Conservation (phyloP, 2,888 invertebrate species). For the Gymnosoma rotundatum region DNA sequence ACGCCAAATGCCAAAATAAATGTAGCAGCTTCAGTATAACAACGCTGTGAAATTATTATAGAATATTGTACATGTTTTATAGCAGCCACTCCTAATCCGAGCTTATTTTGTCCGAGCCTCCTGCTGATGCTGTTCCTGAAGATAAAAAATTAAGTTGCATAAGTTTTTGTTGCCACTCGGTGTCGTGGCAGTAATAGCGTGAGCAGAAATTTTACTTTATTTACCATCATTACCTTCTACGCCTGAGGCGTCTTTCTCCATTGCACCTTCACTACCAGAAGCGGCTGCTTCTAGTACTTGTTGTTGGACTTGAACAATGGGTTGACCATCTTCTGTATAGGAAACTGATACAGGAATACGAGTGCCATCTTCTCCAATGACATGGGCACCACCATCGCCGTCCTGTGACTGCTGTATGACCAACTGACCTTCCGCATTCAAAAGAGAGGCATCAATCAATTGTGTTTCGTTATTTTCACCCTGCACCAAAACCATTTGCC, state of each 20-base stretch:
- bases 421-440: conserved; percentile 82
- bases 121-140: conserved; percentile 48
- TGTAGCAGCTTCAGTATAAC: conserved; percentile 25
- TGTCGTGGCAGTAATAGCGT: not conserved
- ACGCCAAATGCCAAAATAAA: conserved; percentile 41
- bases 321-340: conserved; percentile 81
- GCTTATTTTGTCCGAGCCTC: conserved; percentile 57
- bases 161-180: conserved; percentile 76
- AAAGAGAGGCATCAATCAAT: conserved; percentile 81
- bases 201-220: not conserved
- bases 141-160: conserved; percentile 72
- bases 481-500: conserved; percentile 82
- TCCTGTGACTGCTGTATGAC: conserved; percentile 82
- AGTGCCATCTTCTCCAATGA: conserved; percentile 82
- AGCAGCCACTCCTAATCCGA: conserved; percentile 66
- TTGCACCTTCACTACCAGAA: conserved; percentile 74
- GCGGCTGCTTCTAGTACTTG: conserved; percentile 74
- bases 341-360: conserved; percentile 82
- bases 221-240: conserved; percentile 71
- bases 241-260: conserved; percentile 72
- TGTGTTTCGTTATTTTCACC: conserved; percentile 82
- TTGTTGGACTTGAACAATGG: conserved; percentile 81
- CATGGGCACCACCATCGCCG: conserved; percentile 80
- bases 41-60: conserved; percentile 40
- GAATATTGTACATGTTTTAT: conserved; percentile 46